Percentiles rank a stretch among this genome's conserved stretches.
These are phyloP conservation scores for Saxidomus purpurata DNA, from an alignment of 1,140 invertebrate genomes.

Conservation along the genomic window DNA sequence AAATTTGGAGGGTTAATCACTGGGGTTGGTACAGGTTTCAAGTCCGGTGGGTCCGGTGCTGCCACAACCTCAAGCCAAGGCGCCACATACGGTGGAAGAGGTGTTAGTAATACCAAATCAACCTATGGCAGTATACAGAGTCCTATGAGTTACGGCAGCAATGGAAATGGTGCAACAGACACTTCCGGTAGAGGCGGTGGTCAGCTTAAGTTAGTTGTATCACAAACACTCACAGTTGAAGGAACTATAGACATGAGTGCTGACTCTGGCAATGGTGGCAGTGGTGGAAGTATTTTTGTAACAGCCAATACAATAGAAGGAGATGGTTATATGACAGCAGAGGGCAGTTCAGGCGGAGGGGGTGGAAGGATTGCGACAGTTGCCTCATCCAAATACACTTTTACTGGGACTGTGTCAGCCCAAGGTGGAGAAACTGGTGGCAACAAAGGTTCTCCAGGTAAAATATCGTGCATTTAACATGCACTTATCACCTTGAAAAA, in stretches of 20 bases:
- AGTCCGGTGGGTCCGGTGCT: constrained; percentile 68
- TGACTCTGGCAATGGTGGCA: constrained; percentile 70
- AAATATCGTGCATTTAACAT: too few relatives aligned
- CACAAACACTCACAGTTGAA: constrained; percentile 65
- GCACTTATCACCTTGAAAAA: too few relatives aligned
- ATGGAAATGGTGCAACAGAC: constrained; percentile 71
- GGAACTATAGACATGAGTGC: constrained; percentile 79
- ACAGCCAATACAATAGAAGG: constrained; percentile 66
- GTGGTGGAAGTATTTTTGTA: constrained; percentile 75
- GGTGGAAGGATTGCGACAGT: constrained; percentile 74
- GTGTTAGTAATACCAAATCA: constrained; percentile 62
- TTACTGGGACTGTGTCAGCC: constrained; percentile 60
- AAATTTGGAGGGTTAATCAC: constrained; percentile 71
- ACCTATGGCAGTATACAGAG: constrained; percentile 75
- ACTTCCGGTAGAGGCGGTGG: constrained; percentile 75
- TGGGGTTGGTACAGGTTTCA: constrained; percentile 74
- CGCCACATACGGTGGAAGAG: constrained; percentile 75
- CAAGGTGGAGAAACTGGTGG: constrained; percentile 40
- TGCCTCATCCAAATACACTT: constrained; percentile 63
- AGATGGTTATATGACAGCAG: constrained; percentile 68
- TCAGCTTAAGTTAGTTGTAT: constrained; percentile 73
- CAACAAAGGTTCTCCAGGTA: constrained; percentile 72
- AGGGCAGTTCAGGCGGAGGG: constrained; percentile 74
- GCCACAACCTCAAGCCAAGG: constrained; percentile 59
- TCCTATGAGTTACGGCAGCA: constrained; percentile 78